These are phyloP conservation scores for Gavialis gangeticus DNA, from an alignment of 2,113 vertebrate genomes.

Conservation along the genomic window DNA sequence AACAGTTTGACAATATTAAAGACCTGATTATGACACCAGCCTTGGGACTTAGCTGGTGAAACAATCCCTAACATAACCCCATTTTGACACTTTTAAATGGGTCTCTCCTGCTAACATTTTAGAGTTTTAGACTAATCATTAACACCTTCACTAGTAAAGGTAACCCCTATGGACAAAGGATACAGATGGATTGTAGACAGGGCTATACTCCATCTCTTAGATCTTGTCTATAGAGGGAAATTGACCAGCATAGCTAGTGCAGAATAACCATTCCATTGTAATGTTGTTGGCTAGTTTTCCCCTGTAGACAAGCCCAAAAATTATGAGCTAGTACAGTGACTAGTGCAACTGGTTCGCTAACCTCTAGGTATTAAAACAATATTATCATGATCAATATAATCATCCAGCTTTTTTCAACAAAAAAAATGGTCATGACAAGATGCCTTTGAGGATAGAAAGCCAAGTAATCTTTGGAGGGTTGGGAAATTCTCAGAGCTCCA, in stretches of 20 bases:
- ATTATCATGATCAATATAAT: neutral
- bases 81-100: neutral
- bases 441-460: neutral
- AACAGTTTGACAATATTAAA: neutral
- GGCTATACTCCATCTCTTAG: neutral
- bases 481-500: neutral
- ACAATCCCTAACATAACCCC: neutral
- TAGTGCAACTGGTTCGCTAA: neutral
- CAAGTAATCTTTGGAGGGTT: neutral
- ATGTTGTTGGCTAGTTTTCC: neutral
- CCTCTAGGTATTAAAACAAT: neutral
- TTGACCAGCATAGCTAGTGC: neutral
- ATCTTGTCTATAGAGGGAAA: rapidly evolving
- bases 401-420: neutral
- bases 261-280: neutral
- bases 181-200: neutral
- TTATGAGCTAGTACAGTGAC: neutral
- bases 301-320: neutral
- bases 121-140: neutral
- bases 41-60: neutral
- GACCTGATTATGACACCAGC: neutral
- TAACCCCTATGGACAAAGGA: neutral
- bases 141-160: neutral
- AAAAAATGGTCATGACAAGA: neutral
- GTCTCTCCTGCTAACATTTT: neutral